Conservation (phyloP, 2,113 vertebrate genomes). For the Chauna torquata region DNA sequence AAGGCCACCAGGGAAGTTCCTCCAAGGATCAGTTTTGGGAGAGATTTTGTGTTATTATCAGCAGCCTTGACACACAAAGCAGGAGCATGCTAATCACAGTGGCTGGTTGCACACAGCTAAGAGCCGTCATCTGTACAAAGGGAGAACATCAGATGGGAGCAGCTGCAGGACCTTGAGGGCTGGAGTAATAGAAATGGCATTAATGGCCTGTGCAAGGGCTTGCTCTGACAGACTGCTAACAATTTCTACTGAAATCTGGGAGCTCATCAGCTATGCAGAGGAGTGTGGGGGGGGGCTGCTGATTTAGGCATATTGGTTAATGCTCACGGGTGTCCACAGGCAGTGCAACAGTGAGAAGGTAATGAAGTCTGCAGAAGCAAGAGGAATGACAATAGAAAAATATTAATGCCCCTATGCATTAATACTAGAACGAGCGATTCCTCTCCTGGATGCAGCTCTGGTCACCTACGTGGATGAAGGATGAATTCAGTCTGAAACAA, state of each 20-base stretch:
- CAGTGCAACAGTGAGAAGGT: background rate
- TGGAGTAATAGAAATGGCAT: background rate
- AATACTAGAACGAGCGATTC: background rate
- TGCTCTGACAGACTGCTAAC: background rate
- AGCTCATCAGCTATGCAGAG: background rate
- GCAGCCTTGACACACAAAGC: background rate
- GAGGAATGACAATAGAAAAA: background rate
- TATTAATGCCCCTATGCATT: background rate
- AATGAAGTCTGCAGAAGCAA: background rate
- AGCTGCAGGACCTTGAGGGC: background rate
- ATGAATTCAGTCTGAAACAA: background rate
- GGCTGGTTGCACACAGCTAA: background rate
- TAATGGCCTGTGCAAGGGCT: background rate
- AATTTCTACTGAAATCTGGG: background rate
- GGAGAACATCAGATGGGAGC: background rate
- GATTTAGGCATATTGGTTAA: background rate
- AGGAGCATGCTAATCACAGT: background rate
- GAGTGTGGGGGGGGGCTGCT: background rate
- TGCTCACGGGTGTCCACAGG: background rate
- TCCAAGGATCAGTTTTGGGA: background rate
- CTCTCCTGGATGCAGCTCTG: background rate
- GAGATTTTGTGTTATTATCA: background rate
- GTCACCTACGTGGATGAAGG: background rate
- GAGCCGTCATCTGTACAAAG: background rate
- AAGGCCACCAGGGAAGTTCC: background rate